Evolutionary conservation across 2,888 invertebrate genomes (phyloP), one percentile per base, ranked within the genome.

Genomic region (Mellilla xanthometata): DNA sequence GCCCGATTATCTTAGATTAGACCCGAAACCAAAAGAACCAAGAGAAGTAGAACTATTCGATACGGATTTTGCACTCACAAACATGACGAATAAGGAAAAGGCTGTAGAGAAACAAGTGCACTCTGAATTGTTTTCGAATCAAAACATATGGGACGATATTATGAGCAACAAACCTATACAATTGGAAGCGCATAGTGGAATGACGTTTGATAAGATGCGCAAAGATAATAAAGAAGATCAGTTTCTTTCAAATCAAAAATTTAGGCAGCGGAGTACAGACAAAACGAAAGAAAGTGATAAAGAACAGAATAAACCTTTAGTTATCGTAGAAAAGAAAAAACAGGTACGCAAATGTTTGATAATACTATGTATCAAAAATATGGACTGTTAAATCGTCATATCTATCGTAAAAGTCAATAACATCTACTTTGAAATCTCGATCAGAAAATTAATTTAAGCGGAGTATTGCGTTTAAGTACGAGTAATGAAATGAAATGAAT

Each of bases 141-240:
- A 56, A 9, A 65, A 54, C 10, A 64, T 70, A 33, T 74, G 72
- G 71, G 36, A 61, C 19, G 63, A 70, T 13, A 60, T 65, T 4
- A 48, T 53, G 10, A 44, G 54, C 5, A 64, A 65, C 12, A 68
- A 62, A 33, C 65, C 65, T 0, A 58, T 69, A 34, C 32, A 60
- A 8, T 36, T 70, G 9, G 58, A 58, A 34, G 24, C 50, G 10
- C 39, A 47, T 2, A 54, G 40, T 12, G 50, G 54, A 11, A 28
- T 39, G 6, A 24, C 24, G 6, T 6, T 19, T 3, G 15, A 3
- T 19, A 19, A 19, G 6, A 19, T 19, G 15, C 15, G 15, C 15
- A 19, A 19, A 19, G 15, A 3, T 22, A 28, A 32, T n/a, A 11
- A 8, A 2, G 33, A 13, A 1, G 11, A 9, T n/a, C n/a, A n/a